Conservation (phyloP, 2,113 vertebrate genomes). For the Halichoerus grypus region DNA sequence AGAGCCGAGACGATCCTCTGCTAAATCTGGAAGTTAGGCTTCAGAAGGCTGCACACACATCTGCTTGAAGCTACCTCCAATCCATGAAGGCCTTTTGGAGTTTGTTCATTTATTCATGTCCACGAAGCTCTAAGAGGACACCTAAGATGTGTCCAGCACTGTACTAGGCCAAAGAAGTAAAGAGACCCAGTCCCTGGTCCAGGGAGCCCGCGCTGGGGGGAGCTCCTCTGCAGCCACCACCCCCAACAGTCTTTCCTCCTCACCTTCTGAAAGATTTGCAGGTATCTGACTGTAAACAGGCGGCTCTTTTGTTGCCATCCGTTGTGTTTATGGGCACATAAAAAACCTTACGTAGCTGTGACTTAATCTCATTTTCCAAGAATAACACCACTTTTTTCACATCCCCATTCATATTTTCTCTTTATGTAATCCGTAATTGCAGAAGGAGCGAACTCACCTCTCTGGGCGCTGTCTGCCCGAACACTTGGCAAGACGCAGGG, state of each 20-base stretch:
- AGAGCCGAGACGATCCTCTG: neutral
- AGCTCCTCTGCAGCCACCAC: too few relatives aligned
- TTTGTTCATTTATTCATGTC: neutral
- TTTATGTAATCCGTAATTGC: conserved; percentile 15
- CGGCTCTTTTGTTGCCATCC: neutral
- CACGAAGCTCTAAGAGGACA: too few relatives aligned
- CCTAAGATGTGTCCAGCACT: neutral
- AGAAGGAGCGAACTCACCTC: neutral
- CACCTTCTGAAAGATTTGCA: neutral
- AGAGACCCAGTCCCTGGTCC: too few relatives aligned
- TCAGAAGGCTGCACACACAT: neutral
- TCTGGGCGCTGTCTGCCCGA: neutral
- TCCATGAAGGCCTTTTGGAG: neutral
- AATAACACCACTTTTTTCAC: neutral
- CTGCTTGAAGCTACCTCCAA: neutral
- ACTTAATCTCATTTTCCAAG: conserved; percentile 40
- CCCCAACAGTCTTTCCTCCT: neutral
- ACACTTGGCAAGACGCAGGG: neutral
- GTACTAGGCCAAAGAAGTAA: neutral
- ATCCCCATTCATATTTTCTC: neutral
- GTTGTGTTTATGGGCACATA: conserved; percentile 20
- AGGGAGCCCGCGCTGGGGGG: neutral
- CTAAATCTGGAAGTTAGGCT: neutral
- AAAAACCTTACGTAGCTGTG: neutral
- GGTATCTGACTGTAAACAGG: neutral